phyloP scores from a whole-genome alignment of 2,113 vertebrate genomes.

The Tylochromis polylepis region DNA sequence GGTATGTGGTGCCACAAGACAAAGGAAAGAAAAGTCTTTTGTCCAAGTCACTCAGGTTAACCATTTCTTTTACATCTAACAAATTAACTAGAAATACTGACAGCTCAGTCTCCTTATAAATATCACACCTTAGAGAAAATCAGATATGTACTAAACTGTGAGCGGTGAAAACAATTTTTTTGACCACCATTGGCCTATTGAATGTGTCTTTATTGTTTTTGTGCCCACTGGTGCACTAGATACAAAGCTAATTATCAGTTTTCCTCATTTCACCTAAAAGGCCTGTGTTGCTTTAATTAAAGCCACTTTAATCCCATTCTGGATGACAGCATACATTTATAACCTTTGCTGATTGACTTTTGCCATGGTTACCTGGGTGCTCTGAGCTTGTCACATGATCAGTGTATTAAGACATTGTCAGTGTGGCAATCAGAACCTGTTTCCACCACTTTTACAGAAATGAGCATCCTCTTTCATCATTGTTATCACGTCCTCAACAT shows the following conservation, averaged over 20 bases:
- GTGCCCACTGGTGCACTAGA: rapidly evolving
- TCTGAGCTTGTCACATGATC: not conserved
- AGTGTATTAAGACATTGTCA: not conserved
- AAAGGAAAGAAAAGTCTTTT: not conserved
- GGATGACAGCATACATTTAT: not conserved
- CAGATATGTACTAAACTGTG: not conserved
- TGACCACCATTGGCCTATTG: not conserved
- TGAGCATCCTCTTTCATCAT: not conserved
- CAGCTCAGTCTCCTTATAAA: not conserved
- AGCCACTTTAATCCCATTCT: not conserved
- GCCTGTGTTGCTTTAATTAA: not conserved
- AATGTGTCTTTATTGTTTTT: not conserved
- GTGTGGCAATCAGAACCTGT: not conserved
- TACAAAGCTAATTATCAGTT: not conserved
- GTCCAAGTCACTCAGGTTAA: not conserved
- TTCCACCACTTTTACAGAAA: not conserved
- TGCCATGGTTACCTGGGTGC: not conserved
- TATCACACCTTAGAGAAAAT: not conserved
- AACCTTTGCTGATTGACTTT: not conserved
- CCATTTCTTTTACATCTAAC: not conserved
- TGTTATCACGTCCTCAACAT: not conserved
- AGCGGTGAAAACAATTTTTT: not conserved
- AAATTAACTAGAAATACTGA: not conserved
- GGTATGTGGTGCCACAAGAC: not conserved
- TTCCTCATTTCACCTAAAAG: not conserved